Percentiles rank a stretch among this genome's conserved stretches.
Conservation (phyloP, 1,140 invertebrate genomes). For the Watersipora subatra region DNA sequence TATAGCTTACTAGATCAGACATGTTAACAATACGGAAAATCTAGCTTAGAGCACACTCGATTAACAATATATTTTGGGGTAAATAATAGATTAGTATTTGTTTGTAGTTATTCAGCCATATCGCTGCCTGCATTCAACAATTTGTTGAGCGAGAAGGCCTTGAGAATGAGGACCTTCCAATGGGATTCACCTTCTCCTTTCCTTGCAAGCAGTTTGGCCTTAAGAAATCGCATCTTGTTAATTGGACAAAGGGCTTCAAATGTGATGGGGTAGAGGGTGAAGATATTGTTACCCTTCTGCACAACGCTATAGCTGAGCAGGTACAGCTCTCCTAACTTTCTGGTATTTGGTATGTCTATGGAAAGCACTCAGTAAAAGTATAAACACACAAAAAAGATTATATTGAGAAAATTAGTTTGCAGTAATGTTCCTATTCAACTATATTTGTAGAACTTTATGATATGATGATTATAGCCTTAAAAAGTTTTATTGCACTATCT, state of each 20-base stretch:
- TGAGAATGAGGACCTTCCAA: slow-evolving; percentile 62
- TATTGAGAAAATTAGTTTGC: too few relatives aligned
- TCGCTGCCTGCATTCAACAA: slow-evolving; percentile 82
- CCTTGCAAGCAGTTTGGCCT: slow-evolving; percentile 80
- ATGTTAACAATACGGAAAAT: too few relatives aligned
- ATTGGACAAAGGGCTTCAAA: slow-evolving; percentile 93
- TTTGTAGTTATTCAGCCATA: slow-evolving; percentile 79
- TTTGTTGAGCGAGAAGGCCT: slow-evolving; percentile 71
- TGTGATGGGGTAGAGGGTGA: slow-evolving; percentile 72
- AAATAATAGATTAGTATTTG: too few relatives aligned
- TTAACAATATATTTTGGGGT: too few relatives aligned
- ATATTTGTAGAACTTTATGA: too few relatives aligned
- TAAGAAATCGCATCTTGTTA: slow-evolving; percentile 69
- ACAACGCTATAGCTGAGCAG: slow-evolving; percentile 59
- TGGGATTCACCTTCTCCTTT: slow-evolving; percentile 98
- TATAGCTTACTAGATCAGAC: too few relatives aligned
- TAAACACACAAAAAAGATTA: too few relatives aligned
- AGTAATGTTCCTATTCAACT: too few relatives aligned
- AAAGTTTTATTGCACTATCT: too few relatives aligned
- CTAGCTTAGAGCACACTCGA: too few relatives aligned
- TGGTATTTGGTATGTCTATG: neutral
- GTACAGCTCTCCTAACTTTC: neutral
- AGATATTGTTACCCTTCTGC: slow-evolving; percentile 70
- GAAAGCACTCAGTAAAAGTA: too few relatives aligned
- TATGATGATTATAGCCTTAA: too few relatives aligned